Conservation (phyloP, 2,888 invertebrate species). For the Volucella inanis region DNA sequence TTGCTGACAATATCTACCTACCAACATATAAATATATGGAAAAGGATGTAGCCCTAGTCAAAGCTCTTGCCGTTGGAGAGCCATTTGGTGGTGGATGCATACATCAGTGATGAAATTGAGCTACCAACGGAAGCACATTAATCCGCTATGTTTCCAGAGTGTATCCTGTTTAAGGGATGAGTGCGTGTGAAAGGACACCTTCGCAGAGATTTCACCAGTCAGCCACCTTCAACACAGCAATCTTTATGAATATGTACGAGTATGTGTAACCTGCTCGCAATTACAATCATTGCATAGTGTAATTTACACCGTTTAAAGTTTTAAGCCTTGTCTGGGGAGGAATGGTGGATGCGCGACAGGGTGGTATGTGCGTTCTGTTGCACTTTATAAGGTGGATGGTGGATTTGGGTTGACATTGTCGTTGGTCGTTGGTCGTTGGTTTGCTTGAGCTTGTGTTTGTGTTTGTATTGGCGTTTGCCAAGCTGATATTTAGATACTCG, state of each 20-base stretch:
- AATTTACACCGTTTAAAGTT: conserved; percentile 74
- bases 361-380: conserved; percentile 12
- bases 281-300: conserved; percentile 70
- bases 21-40: no score
- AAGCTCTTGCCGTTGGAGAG: conserved; percentile 26
- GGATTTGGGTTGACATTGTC: conserved; percentile 47
- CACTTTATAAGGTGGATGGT: conserved; percentile 8
- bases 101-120: conserved; percentile 57
- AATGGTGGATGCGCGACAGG: conserved; percentile 9
- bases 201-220: conserved; percentile 37
- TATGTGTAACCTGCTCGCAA: conserved; percentile 60
- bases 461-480: conserved; percentile 62
- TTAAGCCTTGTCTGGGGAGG: conserved; percentile 67
- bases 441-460: conserved; percentile 43
- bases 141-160: conserved; percentile 63
- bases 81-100: conserved; percentile 5
- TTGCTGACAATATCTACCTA: conserved; percentile 34
- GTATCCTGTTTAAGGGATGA: conserved; percentile 2
- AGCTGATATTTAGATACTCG: conserved; percentile 67
- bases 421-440: conserved; percentile 48
- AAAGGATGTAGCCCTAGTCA: no score
- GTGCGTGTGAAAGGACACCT: conserved; percentile 29
- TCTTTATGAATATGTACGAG: conserved; percentile 7
- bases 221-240: background rate
- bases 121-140: conserved; percentile 71